phyloP scores from a whole-genome alignment of 1,140 invertebrate genomes.

The Schmidtea mediterranea region DNA sequence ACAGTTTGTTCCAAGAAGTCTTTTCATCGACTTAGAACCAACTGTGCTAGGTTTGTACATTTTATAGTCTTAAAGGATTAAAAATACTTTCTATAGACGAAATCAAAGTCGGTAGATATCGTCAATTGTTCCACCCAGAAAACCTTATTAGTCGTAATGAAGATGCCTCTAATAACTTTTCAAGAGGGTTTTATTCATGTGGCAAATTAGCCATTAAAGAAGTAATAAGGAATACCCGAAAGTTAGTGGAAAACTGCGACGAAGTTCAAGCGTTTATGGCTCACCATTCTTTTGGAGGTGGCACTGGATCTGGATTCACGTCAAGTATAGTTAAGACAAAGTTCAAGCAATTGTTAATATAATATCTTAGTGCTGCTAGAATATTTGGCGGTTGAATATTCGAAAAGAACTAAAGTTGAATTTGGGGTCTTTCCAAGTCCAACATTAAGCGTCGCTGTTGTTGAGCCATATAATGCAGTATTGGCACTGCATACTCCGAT shows the following conservation, averaged over 20 bases:
- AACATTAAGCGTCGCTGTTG: conserved; percentile 18
- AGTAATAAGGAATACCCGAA: conserved; percentile 8
- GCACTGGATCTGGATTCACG: conserved; percentile 54
- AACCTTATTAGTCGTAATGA: conserved; percentile 18
- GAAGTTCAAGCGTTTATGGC: neutral
- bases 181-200: conserved; percentile 34
- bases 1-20: conserved; percentile 16
- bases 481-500: conserved; percentile 10
- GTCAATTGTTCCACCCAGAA: conserved; percentile 19
- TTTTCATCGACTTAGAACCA: conserved; percentile 19
- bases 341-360: too few relatives aligned
- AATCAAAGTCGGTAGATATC: conserved; percentile 13
- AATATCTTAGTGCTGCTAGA: neutral
- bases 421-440: conserved; percentile 11
- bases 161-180: too few relatives aligned
- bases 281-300: conserved; percentile 33
- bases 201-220: conserved; percentile 31
- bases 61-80: too few relatives aligned
- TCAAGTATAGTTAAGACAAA: too few relatives aligned
- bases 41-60: conserved; percentile 19
- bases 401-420: neutral
- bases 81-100: too few relatives aligned
- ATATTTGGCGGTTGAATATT: neutral
- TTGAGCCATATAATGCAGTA: conserved; percentile 23
- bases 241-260: conserved; percentile 4